Evolutionary conservation across 64 coral and sea anemone species (phyloP), one percentile per base, ranked within the genome.

Genomic region (Trachythela sp.): DNA sequence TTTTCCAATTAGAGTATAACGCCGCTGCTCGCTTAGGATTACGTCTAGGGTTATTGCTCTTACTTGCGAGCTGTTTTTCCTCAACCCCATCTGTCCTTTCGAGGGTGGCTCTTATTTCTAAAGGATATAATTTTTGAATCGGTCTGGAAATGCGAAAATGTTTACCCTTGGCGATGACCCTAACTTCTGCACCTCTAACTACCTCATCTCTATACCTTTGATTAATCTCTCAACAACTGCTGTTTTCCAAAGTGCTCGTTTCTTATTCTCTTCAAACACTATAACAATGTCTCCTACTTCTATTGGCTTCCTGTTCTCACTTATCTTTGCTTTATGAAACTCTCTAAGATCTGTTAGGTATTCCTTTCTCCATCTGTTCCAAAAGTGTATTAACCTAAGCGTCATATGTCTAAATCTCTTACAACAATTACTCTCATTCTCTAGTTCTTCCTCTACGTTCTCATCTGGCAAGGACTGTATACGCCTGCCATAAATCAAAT

Each of bases 161-260:
- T 15, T 80, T 80, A 80, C 75, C 75, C 75, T 80, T 80, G 30
- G 75, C 17, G 20, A 80, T 80, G 34, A 37, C 31, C 34, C 34
- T 35, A 7, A 39, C 32, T 36, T 80, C 75, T 14, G 75, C 75
- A 18, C 75, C 75, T 80, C 75, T 80, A 80, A 80, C 75, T 80
- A 80, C 33, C 13, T 39, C 31, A 80, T 80, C 75, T 80, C 30
- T n/a, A n/a, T 80, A 15, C 75, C 75, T 36, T 35, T 80, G 31
- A 88, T 72, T 45, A 88, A 29, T 36, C 56, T 67, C 41, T 75
- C 87, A 22, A 88, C 87, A 15, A 71, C 35, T 13, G 17, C 87
- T 30, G 70, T 22, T 22, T 88, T 88, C 87, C 87, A 88, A 15
- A 41, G 29, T 0, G 24, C 22, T 30, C 87, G 34, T 20, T 88